phyloP scores from a whole-genome alignment of 2,888 invertebrate species.

The Apamea sordens region DNA sequence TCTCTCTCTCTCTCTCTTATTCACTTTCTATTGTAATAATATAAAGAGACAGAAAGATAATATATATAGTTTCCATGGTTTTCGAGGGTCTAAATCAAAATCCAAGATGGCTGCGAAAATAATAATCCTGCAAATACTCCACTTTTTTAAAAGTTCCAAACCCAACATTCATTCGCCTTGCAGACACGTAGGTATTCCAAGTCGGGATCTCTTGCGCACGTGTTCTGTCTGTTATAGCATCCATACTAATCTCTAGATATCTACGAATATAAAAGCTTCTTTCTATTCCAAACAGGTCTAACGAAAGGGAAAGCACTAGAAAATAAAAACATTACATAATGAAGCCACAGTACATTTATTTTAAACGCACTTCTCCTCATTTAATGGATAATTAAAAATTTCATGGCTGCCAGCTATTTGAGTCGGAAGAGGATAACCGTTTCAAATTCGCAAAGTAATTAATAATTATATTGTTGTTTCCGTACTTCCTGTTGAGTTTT shows the following conservation, averaged over 20 bases:
- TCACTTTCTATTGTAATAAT: no score
- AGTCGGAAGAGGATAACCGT: slow-evolving; percentile 42
- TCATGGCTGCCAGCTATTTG: slow-evolving; percentile 46
- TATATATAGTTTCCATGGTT: no score
- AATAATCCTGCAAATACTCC: not conserved
- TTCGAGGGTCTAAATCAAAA: no score
- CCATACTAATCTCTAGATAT: slow-evolving; percentile 16
- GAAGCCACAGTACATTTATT: slow-evolving; percentile 4
- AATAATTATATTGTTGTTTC: slow-evolving; percentile 50
- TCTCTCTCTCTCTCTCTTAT: no score
- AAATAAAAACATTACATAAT: slow-evolving; percentile 14
- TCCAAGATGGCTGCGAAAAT: no score
- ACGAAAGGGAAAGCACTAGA: slow-evolving; percentile 35
- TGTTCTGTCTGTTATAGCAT: slow-evolving; percentile 29
- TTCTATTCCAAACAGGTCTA: slow-evolving; percentile 46
- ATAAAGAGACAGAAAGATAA: no score
- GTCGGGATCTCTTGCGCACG: slow-evolving; percentile 37
- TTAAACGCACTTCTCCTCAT: slow-evolving; percentile 5
- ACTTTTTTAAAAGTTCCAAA: not conserved
- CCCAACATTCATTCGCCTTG: not conserved
- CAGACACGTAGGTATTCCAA: slow-evolving; percentile 15
- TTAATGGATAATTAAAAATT: slow-evolving; percentile 56
- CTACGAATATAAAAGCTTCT: slow-evolving; percentile 4
- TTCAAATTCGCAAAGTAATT: slow-evolving; percentile 47
- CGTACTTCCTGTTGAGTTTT: slow-evolving; percentile 35